Evolutionary conservation across 2,888 invertebrate species (phyloP).

Genomic region (Clunio marinus): DNA sequence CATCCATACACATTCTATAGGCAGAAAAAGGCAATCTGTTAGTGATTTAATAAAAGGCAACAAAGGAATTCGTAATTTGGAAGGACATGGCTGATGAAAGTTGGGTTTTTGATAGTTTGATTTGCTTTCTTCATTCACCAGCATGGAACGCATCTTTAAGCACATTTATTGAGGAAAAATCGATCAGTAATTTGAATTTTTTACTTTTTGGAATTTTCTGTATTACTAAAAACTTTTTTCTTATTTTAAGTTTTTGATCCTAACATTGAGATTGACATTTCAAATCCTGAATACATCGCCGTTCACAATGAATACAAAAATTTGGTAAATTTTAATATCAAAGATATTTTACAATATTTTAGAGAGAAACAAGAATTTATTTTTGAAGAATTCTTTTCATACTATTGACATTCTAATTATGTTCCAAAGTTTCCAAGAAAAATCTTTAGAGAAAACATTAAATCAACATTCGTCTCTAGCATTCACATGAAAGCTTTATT

Average conservation of each 20-base stretch:
- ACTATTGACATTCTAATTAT: too few relatives aligned
- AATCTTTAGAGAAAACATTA: too few relatives aligned
- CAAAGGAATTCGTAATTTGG: not conserved
- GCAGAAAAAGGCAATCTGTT: not conserved
- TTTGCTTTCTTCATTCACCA: conserved; percentile 86
- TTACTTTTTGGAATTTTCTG: conserved; percentile 29
- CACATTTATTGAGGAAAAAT: conserved; percentile 89
- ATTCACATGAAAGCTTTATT: too few relatives aligned
- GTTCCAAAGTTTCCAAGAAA: too few relatives aligned
- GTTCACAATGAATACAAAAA: conserved; percentile 84
- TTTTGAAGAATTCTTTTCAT: too few relatives aligned
- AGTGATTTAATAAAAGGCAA: not conserved
- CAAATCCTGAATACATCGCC: conserved; percentile 67
- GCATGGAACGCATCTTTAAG: conserved; percentile 88
- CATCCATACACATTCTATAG: not conserved
- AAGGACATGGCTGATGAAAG: conserved; percentile 59
- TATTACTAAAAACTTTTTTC: conserved; percentile 39
- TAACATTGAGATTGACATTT: conserved; percentile 59
- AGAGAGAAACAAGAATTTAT: not conserved
- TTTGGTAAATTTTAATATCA: conserved; percentile 57
- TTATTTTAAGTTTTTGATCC: conserved; percentile 78
- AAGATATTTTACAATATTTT: conserved; percentile 6
- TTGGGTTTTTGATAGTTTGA: conserved; percentile 89
- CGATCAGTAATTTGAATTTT: conserved; percentile 64
- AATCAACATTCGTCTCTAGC: too few relatives aligned